These are phyloP conservation scores for Ceryle rudis DNA, from an alignment of 2,797 vertebrate species.

Conservation along the genomic window DNA sequence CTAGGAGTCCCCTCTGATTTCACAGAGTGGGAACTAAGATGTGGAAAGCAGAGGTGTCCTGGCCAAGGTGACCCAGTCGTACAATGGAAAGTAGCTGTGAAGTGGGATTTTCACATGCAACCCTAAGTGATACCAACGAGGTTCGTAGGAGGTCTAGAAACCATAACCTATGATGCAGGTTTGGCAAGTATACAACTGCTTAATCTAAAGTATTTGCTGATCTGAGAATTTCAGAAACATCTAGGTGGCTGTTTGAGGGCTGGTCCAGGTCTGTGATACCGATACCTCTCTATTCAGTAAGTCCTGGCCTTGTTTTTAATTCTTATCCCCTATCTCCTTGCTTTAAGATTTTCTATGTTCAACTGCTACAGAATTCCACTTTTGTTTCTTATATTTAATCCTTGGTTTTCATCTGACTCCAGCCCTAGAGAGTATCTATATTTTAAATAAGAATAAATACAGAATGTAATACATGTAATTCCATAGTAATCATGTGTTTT, in stretches of 20 bases:
- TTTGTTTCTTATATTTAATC: neutral
- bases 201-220: neutral
- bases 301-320: neutral
- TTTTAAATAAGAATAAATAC: constrained; percentile 4
- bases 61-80: neutral
- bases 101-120: neutral
- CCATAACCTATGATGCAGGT: neutral
- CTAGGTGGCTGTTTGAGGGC: neutral
- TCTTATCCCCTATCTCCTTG: neutral
- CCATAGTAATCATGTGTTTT: constrained; percentile 40
- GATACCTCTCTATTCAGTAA: neutral
- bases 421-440: neutral
- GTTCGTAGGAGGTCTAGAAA: neutral
- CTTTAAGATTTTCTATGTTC: neutral
- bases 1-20: neutral
- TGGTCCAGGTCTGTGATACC: neutral
- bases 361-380: neutral
- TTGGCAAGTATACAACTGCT: neutral
- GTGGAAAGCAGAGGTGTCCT: neutral
- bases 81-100: neutral
- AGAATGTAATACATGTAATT: constrained; percentile 48
- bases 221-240: neutral
- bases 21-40: neutral
- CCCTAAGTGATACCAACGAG: accelerated
- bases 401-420: neutral